Evolutionary conservation across 2,888 invertebrate species (phyloP), one percentile per base, ranked within the genome.

Genomic region (Nomada hirtipes): DNA sequence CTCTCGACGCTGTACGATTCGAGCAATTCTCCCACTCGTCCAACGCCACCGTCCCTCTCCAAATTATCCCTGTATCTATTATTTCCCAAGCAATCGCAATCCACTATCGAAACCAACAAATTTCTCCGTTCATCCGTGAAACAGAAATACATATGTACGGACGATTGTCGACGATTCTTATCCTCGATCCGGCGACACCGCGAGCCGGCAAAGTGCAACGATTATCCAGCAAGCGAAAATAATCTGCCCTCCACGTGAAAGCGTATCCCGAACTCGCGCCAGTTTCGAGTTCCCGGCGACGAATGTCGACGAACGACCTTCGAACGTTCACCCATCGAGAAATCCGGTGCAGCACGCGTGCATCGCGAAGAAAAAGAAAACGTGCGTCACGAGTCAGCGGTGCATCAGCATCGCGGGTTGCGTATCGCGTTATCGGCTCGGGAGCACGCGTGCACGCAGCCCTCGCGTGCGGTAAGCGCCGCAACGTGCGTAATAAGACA

Each of bases 401-500:
- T 36, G 68, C 50, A 61, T 72, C 44, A 53, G 63, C 53, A 63
- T 42, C 65, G 64, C 71, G 47, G 26, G 53, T 63, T 60, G 47
- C 47, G 47, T 15, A 47, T 15, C 50, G 50, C 64, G 74, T 75
- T 79, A 71, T 71, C 79, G 60, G 76, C 29, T 50, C 13, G 68
- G 23, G 50, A 68, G 73, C 74, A 71, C 71, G 82, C 72, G 82
- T 75, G 68, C 79, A 64, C 74, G 65, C 80, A 61, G 65, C 44
- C 44, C 61, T 52, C 73, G 85, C 82, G 86, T 83, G 71, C 82
- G 59, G 65, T 82, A 88, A 89, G 86, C 79, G 88, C 81, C 79
- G 89, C 87, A 82, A 85, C 89, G 89, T 87, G 88, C 82, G 89
- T 89, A 89, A 89, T 89, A 89, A 89, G 89, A 87, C 88, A 89